A percentile compares a stretch with the other conserved stretches of the same genome.
Conservation (phyloP, 2,888 invertebrate species). For the Yponomeuta sedellus region DNA sequence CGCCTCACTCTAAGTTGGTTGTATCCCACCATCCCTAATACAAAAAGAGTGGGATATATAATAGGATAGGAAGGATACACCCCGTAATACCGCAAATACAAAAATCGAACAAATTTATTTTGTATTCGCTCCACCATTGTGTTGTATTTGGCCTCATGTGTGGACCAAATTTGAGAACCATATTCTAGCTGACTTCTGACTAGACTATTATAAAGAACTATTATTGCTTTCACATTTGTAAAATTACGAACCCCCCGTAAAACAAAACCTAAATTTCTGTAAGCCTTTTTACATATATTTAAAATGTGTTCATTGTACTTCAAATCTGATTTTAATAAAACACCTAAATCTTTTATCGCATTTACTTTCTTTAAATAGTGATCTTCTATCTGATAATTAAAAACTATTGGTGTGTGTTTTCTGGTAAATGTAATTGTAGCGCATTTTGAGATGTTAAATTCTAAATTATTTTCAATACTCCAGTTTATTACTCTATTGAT, state of each 20-base stretch:
- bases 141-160: conserved; percentile 18
- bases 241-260: conserved; percentile 14
- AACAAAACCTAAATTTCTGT: conserved; percentile 18
- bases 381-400: background rate
- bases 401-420: background rate
- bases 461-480: background rate
- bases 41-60: conserved; percentile 9
- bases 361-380: background rate
- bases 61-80: conserved; percentile 11
- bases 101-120: conserved; percentile 10
- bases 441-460: conserved; percentile 9
- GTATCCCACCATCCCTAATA: conserved; percentile 12
- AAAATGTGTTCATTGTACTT: conserved; percentile 16
- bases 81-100: conserved; percentile 5
- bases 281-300: conserved; percentile 18
- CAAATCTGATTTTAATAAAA: conserved; percentile 10
- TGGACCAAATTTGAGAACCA: conserved; percentile 20
- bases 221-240: conserved; percentile 15
- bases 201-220: conserved; percentile 18
- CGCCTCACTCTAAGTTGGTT: background rate
- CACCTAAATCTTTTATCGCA: conserved; percentile 7
- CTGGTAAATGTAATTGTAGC: background rate
- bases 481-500: conserved; percentile 10
- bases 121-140: conserved; percentile 9
- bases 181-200: conserved; percentile 20